phyloP scores from a whole-genome alignment of 2,888 invertebrate genomes.

The Chymomyza amoena region DNA sequence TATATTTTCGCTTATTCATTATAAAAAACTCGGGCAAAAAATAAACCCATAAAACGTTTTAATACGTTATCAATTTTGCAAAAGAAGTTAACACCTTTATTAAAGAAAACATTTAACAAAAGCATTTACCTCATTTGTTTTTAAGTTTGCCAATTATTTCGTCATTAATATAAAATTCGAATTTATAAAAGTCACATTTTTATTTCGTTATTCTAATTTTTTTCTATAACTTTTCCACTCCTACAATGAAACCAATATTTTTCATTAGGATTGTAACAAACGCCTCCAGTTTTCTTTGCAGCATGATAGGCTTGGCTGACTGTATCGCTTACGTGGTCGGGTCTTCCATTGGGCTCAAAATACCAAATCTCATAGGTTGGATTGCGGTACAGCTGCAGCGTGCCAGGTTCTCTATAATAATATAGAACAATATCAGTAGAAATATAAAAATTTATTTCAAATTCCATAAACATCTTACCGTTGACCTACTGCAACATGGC shows the following conservation, averaged over 20 bases:
- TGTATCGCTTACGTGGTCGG: conserved; percentile 9
- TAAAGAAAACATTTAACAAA: too few relatives aligned
- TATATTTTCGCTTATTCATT: too few relatives aligned
- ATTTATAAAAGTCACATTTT: background rate
- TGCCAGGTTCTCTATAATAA: background rate
- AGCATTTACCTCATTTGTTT: too few relatives aligned
- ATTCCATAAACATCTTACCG: conserved; percentile 11
- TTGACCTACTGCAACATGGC: conserved; percentile 25
- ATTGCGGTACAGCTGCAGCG: conserved; percentile 36
- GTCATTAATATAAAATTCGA: background rate
- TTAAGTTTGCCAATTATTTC: background rate
- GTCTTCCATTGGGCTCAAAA: conserved; percentile 49
- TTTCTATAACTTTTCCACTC: background rate
- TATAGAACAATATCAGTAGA: background rate
- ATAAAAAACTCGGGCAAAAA: too few relatives aligned
- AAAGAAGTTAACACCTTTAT: too few relatives aligned
- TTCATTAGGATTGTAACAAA: conserved; percentile 27
- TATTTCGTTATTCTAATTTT: background rate
- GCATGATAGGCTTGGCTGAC: conserved; percentile 40
- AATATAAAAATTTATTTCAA: background rate
- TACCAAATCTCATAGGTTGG: conserved; percentile 63
- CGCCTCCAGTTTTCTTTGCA: conserved; percentile 34
- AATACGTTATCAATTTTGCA: too few relatives aligned
- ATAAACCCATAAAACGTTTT: too few relatives aligned
- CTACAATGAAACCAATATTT: conserved; percentile 44